Base-by-base conservation (phyloP, 2,797 vertebrate species). In the Eptatretus atami region DNA sequence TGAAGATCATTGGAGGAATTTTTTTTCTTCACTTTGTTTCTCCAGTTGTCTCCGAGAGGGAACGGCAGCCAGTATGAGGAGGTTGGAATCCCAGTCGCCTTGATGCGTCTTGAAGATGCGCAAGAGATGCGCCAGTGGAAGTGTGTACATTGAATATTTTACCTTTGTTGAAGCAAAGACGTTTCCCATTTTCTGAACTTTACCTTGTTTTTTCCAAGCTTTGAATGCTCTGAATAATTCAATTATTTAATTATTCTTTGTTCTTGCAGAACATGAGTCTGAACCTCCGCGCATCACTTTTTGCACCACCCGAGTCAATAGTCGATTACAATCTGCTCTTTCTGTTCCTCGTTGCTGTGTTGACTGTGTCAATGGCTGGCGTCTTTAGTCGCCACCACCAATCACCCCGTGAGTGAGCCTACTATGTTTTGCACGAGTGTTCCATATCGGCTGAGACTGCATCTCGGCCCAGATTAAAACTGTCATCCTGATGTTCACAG, bases 301-400 rank as follows among this genome's bases (percentile, higher is more conserved):
- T 90, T 0, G 86, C 87, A 0, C 90, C 92, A 9, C 78, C 77
- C 0, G 84, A 93, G 71, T 85, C 86, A 0, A 80, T 83, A 68
- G 68, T 95, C 64, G 90, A 98, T 70, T 94, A 90, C 69, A 94
- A 93, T 76, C 87, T 94, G 86, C 83, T 95, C 69, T 79, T 96
- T 69, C 92, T 98, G 72, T 96, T 95, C 69, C 63, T 88, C 69
- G 94, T 96, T 87, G 92, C 92, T 0, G 84, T 96, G 19, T 87
- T 87, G 63, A 96, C 88, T 0, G 87, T 96, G 1, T 86, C 86
- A 6, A 69, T 84, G 0, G 92, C 87, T 44, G 86, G 87, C 54
- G 86, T 85, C 74, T 95, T 44, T 8, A 44, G 31, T 44, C 31
- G 31, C 31, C 31, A 44, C 31, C 31, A 44, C 31, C 31, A 44